A percentile compares a stretch with the other conserved stretches of the same genome.
phyloP scores from a whole-genome alignment of 2,797 vertebrate species.

The Microctenopoma stevenorrisi region DNA sequence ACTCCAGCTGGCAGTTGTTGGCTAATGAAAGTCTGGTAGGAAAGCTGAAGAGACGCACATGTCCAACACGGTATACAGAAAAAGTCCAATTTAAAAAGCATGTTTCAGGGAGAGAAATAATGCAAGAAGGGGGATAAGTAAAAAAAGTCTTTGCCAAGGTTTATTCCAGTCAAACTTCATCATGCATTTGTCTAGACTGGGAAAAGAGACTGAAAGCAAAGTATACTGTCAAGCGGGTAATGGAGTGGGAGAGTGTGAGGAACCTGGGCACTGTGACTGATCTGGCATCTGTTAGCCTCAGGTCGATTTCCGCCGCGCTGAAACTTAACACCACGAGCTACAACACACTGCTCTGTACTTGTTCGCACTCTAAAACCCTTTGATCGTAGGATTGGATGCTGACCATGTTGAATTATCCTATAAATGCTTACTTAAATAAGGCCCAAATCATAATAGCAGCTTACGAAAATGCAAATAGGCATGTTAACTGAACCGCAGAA shows the following conservation, averaged over 20 bases:
- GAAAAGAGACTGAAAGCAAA: constrained; percentile 20
- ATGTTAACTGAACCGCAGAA: not conserved
- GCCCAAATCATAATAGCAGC: not conserved
- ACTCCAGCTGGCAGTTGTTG: constrained; percentile 42
- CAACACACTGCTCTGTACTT: constrained; percentile 52
- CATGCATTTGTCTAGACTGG: constrained; percentile 52
- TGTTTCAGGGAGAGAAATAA: constrained; percentile 24
- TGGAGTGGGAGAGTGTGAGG: constrained; percentile 53
- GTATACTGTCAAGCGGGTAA: constrained; percentile 25
- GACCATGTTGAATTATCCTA: constrained; percentile 8
- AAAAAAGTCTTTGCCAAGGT: constrained; percentile 3
- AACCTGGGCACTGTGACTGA: constrained; percentile 80
- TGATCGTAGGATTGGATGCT: constrained; percentile 52
- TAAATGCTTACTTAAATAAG: not conserved
- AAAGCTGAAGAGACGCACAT: constrained; percentile 18
- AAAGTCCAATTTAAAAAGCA: constrained; percentile 36
- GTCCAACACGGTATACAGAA: constrained; percentile 15
- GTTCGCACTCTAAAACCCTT: constrained; percentile 48
- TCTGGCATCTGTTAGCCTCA: constrained; percentile 85
- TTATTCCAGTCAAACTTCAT: constrained; percentile 37
- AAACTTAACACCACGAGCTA: constrained; percentile 74
- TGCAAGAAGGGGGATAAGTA: not conserved
- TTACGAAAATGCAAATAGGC: constrained; percentile 6
- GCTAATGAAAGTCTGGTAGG: constrained; percentile 42
- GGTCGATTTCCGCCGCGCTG: constrained; percentile 79